phyloP scores from a whole-genome alignment of 2,113 vertebrate species.

The Calyptommatus sinebrachiatus region DNA sequence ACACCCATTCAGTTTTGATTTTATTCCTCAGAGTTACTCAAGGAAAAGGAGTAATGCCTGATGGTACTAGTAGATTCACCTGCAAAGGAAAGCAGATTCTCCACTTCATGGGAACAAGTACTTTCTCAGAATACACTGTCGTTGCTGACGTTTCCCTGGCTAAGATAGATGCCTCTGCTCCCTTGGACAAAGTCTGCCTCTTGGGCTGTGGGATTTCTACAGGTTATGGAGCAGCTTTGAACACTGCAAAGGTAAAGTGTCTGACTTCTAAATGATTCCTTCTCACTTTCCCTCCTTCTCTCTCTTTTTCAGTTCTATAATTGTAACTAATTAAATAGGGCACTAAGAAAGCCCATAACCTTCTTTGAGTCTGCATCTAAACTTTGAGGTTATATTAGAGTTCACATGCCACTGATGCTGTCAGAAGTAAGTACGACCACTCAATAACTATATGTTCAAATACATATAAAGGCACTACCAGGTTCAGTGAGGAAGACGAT shows the following conservation, averaged over 20 bases:
- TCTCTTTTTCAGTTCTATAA: background rate
- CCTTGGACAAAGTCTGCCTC: constrained; percentile 80
- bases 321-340: background rate
- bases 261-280: background rate
- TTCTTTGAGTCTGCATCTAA: too few species aligned
- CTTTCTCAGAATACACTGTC: constrained; percentile 80
- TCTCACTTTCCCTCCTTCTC: too few species aligned
- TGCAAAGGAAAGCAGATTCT: constrained; percentile 78
- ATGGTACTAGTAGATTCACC: constrained; percentile 83
- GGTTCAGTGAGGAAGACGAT: too few species aligned
- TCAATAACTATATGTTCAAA: too few species aligned
- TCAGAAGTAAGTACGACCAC: too few species aligned
- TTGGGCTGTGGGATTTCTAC: constrained; percentile 82
- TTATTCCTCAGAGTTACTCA: constrained; percentile 72
- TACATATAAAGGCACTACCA: too few species aligned
- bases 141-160: constrained; percentile 80
- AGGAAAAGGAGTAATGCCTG: constrained; percentile 85
- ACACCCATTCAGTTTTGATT: background rate
- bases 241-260: constrained; percentile 75
- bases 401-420: too few species aligned
- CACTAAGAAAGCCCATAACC: background rate
- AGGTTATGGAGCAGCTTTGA: constrained; percentile 78
- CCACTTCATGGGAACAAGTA: constrained; percentile 84
- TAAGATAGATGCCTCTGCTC: constrained; percentile 74
- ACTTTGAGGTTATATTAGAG: too few species aligned